Evolutionary conservation across 2,797 vertebrate species (phyloP).

Genomic region (Cyprinodon diabolis): DNA sequence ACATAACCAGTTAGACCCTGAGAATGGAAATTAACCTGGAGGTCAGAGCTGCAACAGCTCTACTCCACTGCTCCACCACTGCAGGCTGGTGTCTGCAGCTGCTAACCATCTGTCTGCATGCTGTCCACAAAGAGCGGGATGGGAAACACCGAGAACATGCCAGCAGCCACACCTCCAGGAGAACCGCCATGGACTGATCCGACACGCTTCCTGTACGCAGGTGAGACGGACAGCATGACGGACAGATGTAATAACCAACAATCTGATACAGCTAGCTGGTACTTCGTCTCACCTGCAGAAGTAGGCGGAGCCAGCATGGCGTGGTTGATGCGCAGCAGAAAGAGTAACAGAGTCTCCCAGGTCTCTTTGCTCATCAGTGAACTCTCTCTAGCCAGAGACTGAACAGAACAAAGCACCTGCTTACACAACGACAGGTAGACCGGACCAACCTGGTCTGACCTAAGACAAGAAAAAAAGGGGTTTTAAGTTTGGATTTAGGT

Average conservation of each 20-base stretch:
- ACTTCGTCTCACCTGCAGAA: conserved; percentile 65
- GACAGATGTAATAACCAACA: background rate
- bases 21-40: conserved; percentile 81
- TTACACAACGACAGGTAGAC: conserved; percentile 89
- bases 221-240: background rate
- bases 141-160: conserved; percentile 92
- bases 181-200: conserved; percentile 88
- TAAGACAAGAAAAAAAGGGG: conserved; percentile 47
- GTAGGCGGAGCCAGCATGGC: conserved; percentile 88
- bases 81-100: conserved; percentile 92
- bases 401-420: conserved; percentile 90
- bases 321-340: conserved; percentile 93
- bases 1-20: background rate
- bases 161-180: conserved; percentile 93
- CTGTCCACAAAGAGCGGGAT: conserved; percentile 91
- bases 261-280: background rate
- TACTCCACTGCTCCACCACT: conserved; percentile 93
- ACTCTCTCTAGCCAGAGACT: conserved; percentile 87
- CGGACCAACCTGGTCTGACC: conserved; percentile 80
- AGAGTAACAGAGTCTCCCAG: conserved; percentile 92
- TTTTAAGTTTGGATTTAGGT: too few relatives aligned
- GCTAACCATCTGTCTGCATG: conserved; percentile 92
- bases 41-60: conserved; percentile 89
- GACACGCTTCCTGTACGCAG: conserved; percentile 66
- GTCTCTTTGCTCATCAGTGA: conserved; percentile 88